Evolutionary conservation across 2,113 vertebrate genomes (phyloP), one percentile per base, ranked within the genome.

Genomic region (Cynopterus brachyotis): DNA sequence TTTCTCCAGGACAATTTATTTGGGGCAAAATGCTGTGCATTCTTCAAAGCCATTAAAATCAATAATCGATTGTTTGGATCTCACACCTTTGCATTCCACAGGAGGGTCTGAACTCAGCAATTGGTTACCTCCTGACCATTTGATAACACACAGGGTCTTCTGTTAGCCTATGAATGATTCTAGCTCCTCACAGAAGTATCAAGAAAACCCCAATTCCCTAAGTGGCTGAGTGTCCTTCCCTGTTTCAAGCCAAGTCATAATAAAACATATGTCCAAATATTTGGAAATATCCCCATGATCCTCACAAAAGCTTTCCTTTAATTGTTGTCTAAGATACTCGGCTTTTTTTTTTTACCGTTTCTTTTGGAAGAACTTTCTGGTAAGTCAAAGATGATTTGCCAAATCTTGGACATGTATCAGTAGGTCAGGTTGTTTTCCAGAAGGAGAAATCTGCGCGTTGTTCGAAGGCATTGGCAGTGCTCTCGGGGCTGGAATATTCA

Each of bases 391-490:
- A 9, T 0, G 17, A 75, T 24, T 17, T 69, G 50, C 28, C 32
- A 79, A 24, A 20, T 45, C 57, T 24, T 81, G 66, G 75, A 32
- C 24, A 72, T 7, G 0, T 9, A 47, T 32, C 12, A 4, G 66
- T 30, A 4, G 12, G 26, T 45, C 0, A 0, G 60, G 62, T 9
- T 50, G 22, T 60, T 53, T 88, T 50, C 45, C 26, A 24, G 80
- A 85, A 26, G 13, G 9, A 37, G 72, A 67, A 40, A 9, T 35
- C 19, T 0, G 1, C n/a, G 26, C 16, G 2, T 53, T 26, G 12
- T 47, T 70, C 7, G 26, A 16, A 69, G 35, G n/a, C 1, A 2
- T 0, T 0, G 0, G 42, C 3, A 8, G 2, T 19, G 3, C 8
- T 57, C 60, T n/a, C 5, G 0, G 3, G 6, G 45, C 7, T 6